These are phyloP conservation scores for Lysiphlebus fabarum DNA, from an alignment of 1,140 invertebrate species.

Conservation along the genomic window DNA sequence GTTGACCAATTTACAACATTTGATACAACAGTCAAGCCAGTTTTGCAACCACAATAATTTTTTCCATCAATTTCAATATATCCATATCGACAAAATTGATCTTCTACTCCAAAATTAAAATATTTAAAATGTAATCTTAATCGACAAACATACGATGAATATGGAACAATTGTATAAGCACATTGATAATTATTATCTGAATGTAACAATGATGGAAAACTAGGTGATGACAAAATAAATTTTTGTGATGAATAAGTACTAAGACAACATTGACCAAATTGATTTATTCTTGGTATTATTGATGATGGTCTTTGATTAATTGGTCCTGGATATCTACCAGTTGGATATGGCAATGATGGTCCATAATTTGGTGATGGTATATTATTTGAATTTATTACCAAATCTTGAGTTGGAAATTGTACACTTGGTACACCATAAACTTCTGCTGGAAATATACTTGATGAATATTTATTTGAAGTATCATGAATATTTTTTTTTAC, in stretches of 20 bases:
- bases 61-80: slow-evolving; percentile 58
- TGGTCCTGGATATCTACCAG: not conserved
- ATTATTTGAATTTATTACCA: not conserved
- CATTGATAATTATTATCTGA: slow-evolving; percentile 41
- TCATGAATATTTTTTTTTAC: slow-evolving; percentile 2
- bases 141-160: slow-evolving; percentile 51
- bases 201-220: slow-evolving; percentile 50
- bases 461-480: slow-evolving; percentile 4
- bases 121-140: slow-evolving; percentile 57
- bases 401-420: not conserved
- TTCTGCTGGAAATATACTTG: slow-evolving; percentile 17
- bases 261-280: slow-evolving; percentile 44
- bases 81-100: slow-evolving; percentile 50
- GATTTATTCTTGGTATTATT: not conserved
- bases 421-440: slow-evolving; percentile 25
- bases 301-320: not conserved
- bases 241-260: slow-evolving; percentile 47
- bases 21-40: slow-evolving; percentile 47
- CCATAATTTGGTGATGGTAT: not conserved
- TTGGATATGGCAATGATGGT: not conserved
- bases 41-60: slow-evolving; percentile 59
- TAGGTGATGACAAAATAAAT: slow-evolving; percentile 58
- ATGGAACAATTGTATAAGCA: slow-evolving; percentile 53
- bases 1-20: slow-evolving; percentile 25
- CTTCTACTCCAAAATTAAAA: slow-evolving; percentile 54